These are phyloP conservation scores for Panthera leo DNA, from an alignment of 2,113 vertebrate genomes.

Conservation along the genomic window DNA sequence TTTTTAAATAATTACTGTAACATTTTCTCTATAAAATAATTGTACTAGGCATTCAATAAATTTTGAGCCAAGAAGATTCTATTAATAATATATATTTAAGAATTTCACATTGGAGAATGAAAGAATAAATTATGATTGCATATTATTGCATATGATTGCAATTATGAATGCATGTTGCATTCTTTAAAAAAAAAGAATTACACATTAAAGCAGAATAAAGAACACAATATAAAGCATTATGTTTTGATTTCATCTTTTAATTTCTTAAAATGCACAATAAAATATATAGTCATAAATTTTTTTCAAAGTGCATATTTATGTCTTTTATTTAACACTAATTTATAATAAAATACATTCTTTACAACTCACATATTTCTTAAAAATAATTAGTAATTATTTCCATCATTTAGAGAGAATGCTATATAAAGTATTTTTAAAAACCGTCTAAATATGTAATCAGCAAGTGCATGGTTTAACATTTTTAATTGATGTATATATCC, in stretches of 20 bases:
- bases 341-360: not conserved
- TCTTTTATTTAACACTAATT: not conserved
- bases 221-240: not conserved
- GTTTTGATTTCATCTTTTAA: constrained; percentile 7
- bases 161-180: not conserved
- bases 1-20: not conserved
- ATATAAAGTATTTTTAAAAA: not conserved
- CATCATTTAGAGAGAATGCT: not conserved
- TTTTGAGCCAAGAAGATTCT: not conserved
- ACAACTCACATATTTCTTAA: not conserved
- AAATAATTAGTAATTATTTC: not conserved
- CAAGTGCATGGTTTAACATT: not conserved
- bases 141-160: too few species aligned
- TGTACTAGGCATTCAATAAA: not conserved
- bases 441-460: not conserved
- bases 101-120: not conserved
- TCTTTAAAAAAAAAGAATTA: not conserved
- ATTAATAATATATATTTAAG: not conserved
- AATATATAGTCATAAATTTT: not conserved
- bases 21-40: not conserved
- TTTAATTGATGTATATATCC: not conserved
- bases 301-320: not conserved
- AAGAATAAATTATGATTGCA: not conserved
- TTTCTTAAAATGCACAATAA: not conserved
- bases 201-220: not conserved